Conservation (phyloP, 2,113 vertebrate species). For the Catharus bicknelli region DNA sequence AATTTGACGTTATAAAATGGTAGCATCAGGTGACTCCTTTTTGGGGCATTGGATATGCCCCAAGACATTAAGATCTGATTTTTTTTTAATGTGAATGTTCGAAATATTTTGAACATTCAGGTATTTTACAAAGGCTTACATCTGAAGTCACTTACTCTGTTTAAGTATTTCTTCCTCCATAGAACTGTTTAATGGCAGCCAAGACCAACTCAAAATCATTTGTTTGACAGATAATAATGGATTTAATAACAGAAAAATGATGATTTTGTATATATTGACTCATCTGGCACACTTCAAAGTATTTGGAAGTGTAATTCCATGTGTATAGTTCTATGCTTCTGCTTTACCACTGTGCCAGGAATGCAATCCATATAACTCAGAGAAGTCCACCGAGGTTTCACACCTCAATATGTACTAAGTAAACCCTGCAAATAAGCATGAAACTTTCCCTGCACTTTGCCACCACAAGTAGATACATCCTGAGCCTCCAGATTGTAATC, state of each 20-base stretch:
- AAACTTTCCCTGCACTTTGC: neutral
- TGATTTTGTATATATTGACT: neutral
- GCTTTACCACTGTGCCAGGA: neutral
- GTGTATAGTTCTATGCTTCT: neutral
- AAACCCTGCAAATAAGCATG: neutral
- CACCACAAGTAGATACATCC: neutral
- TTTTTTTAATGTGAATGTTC: neutral
- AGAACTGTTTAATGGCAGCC: neutral
- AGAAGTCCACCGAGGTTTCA: neutral
- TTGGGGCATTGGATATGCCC: accelerated
- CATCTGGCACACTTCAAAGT: neutral
- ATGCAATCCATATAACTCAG: neutral
- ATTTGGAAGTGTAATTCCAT: neutral
- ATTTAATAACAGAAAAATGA: neutral
- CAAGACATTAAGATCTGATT: neutral
- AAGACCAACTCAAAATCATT: neutral
- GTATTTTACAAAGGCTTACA: neutral
- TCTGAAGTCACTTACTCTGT: neutral
- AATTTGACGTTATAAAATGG: neutral
- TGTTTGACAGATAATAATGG: neutral
- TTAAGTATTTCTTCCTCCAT: neutral
- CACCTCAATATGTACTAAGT: neutral
- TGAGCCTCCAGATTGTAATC: neutral
- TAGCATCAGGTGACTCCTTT: neutral
- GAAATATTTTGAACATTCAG: neutral